Percentiles rank a stretch among this genome's conserved stretches.
Conservation (phyloP, 1,140 invertebrate species). For the Diuraphis noxia region DNA sequence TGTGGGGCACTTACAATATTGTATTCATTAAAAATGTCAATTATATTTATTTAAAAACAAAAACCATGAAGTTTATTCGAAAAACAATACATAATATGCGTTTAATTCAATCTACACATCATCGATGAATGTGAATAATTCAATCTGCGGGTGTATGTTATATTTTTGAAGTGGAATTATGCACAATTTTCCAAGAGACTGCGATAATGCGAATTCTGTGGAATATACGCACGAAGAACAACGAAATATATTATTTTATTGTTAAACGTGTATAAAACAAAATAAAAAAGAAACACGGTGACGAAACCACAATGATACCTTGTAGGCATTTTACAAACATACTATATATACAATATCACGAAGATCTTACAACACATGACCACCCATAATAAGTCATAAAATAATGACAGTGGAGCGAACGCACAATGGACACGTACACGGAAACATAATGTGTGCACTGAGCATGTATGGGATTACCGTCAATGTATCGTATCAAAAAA, state of each 20-base stretch:
- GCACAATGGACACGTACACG: constrained; percentile 2
- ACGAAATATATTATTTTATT: not conserved
- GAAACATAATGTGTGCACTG: not conserved
- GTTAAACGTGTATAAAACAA: not conserved
- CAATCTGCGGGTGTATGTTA: not conserved
- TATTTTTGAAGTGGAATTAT: not conserved
- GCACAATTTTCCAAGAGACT: not conserved
- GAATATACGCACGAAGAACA: not conserved
- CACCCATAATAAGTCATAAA: not conserved
- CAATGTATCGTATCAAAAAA: not conserved
- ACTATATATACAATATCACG: not conserved
- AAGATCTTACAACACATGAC: not conserved
- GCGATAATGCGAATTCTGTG: not conserved
- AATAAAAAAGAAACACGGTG: not conserved
- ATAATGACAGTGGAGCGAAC: constrained; percentile 7
- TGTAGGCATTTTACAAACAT: not conserved
- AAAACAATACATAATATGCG: not conserved
- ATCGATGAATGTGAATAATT: no score
- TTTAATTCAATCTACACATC: not conserved
- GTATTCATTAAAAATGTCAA: not conserved
- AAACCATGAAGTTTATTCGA: not conserved
- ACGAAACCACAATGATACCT: not conserved
- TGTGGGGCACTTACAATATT: not conserved
- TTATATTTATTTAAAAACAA: no score
- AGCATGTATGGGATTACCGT: not conserved